Base-by-base conservation (phyloP, 2,113 vertebrate species). In the Coptodon rendalli region DNA sequence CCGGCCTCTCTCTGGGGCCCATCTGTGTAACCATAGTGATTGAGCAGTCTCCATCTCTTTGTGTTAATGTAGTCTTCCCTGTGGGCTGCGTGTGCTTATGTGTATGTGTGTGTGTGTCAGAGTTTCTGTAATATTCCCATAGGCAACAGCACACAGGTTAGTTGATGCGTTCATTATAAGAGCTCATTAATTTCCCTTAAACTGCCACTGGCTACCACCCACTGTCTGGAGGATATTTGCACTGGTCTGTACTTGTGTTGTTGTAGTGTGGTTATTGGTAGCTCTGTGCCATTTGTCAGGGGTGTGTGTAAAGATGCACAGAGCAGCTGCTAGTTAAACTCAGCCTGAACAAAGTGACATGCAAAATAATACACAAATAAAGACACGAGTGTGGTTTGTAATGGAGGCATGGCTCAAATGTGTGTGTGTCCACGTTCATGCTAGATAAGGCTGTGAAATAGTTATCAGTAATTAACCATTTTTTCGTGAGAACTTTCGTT, bases 1-100 rank as follows among this genome's bases (percentile, higher is more conserved):
- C 89, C 63, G 24, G 86, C 82, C 89, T 91, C 83, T 94, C 93
- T 95, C 92, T 87, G 63, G 90, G 89, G 89, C 81, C 95, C 93
- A 94, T 95, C 95, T 96, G 94, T 86, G 95, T 96, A 96, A 95
- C 95, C 95, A 96, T 96, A 95, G 95, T 90, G 95, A 96, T 94
- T 91, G 91, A 95, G 89, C 93, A 86, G 93, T 94, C 89, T 89
- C 88, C 91, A 91, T 96, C 91, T 94, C 86, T 86, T 89, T 91
- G 89, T 92, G 90, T 94, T 94, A 92, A 93, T 94, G 89, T 88
- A 84, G 90, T 92, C 89, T 90, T 93, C 92, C 89, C 92, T 86
- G 84, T 90, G 91, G 92, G 81, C 53, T 87, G 38, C 83, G 57
- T 82, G 48, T 83, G 43, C 38, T 31, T 84, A 31, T 66, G 34